Evolutionary conservation across 2,888 invertebrate species (phyloP), one percentile per base, ranked within the genome.

Genomic region (Tipula vernalis): DNA sequence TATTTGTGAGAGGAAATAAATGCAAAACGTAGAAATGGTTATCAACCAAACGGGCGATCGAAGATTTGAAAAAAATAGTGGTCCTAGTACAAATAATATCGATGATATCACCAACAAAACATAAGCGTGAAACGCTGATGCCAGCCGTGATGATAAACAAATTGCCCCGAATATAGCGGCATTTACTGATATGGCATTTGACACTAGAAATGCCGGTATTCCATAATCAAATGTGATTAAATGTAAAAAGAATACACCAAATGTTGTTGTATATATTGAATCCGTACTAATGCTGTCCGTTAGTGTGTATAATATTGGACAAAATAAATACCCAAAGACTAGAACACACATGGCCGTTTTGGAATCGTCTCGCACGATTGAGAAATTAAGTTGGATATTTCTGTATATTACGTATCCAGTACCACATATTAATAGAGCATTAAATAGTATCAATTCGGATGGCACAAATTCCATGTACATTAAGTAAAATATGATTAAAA

Each of bases 221-320:
- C 97, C 97, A 90, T 99, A 99, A 90, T 99, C 98, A 90, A 96
- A 97, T 90, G 98, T 98, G 89, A 97, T 94, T 87, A 99, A 92
- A 92, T 99, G 98, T 0, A 96, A 91, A 0, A 96, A 90, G 92
- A 99, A 94, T 95, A 98, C 97, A 13, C 97, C 93, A 28, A 96
- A 95, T 0, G 98, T 95, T 94, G 96, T 97, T 0, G 98, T 97
- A 90, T 98, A 98, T 90, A 99, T 98, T 0, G 99, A 98, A 90
- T 99, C 99, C 0, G 99, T 99, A 90, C 98, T 98, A 2, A 99
- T 97, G 0, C 98, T 98, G 90, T 98, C 97, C 0, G 99, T 99
- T 86, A 99, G 92, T 0, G 98, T 99, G 90, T 98, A 97, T 44
- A 98, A 91, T 18, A 99, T 94, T 0, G 99, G 99, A 0, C 98